Evolutionary conservation across 2,113 vertebrate species (phyloP).

Genomic region (Scomber colias): DNA sequence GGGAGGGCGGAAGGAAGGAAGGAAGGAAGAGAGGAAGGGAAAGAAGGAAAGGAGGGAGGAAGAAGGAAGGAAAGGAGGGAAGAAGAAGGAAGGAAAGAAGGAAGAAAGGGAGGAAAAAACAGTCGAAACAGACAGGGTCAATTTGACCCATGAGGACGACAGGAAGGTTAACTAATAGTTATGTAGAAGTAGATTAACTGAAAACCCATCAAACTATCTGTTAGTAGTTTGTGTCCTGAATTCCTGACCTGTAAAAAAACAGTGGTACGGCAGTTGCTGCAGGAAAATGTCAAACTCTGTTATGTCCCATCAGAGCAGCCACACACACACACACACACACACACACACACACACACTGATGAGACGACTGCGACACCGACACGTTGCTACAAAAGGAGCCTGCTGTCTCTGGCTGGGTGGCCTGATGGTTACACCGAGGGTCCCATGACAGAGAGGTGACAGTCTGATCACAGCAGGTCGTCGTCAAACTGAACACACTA

Average conservation of each 20-base stretch:
- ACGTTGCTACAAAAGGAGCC: slow-evolving; percentile 46
- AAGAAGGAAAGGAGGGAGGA: too few species aligned
- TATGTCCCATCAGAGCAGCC: slow-evolving; percentile 8
- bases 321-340: slow-evolving; percentile 43
- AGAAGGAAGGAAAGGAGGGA: too few species aligned
- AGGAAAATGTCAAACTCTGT: slow-evolving; percentile 47
- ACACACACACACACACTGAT: slow-evolving; percentile 39
- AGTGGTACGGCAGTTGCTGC: slow-evolving; percentile 26
- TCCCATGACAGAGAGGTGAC: slow-evolving; percentile 55
- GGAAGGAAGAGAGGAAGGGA: too few species aligned
- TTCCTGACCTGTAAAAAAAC: slow-evolving; percentile 61
- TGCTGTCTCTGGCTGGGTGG: slow-evolving; percentile 72
- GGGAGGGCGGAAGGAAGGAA: too few species aligned
- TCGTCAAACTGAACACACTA: neutral
- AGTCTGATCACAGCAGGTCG: slow-evolving; percentile 43
- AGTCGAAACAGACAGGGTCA: too few species aligned
- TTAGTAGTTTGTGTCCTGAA: slow-evolving; percentile 25
- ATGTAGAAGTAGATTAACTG: neutral
- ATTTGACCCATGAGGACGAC: too few species aligned
- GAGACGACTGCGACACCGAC: slow-evolving; percentile 34
- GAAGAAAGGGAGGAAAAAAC: too few species aligned
- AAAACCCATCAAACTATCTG: neutral
- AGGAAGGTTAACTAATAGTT: too few species aligned
- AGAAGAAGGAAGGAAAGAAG: too few species aligned
- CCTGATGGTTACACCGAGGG: slow-evolving; percentile 37